These are phyloP conservation scores for Steromphala cineraria DNA, from an alignment of 2,888 invertebrate species.

Conservation along the genomic window DNA sequence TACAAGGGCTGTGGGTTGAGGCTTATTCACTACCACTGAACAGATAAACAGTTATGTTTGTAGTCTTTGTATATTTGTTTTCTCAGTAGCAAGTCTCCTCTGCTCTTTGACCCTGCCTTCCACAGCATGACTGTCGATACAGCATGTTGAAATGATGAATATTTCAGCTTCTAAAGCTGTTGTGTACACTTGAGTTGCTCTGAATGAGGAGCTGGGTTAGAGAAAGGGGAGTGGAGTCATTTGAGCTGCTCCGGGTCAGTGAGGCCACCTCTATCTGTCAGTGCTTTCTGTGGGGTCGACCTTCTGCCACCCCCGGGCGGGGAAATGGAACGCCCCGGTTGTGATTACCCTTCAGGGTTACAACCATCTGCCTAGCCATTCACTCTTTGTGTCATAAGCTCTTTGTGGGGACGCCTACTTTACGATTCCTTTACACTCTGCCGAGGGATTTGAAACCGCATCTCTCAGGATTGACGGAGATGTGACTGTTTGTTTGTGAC, in stretches of 20 bases:
- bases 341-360: conserved; percentile 6
- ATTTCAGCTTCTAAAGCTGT: background rate
- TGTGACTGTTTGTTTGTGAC: too few relatives aligned
- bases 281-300: background rate
- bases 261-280: background rate
- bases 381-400: background rate
- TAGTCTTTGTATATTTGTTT: too few relatives aligned
- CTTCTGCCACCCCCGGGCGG: background rate
- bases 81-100: background rate
- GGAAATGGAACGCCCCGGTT: background rate
- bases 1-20: too few relatives aligned
- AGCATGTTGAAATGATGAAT: background rate
- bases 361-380: background rate
- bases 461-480: background rate
- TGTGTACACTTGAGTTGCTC: background rate
- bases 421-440: background rate
- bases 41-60: too few relatives aligned
- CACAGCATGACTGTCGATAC: background rate
- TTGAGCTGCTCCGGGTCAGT: background rate
- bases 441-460: background rate
- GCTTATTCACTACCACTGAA: too few relatives aligned
- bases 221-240: background rate
- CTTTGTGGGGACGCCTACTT: conserved; percentile 8
- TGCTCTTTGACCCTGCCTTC: background rate
- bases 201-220: background rate